Evolutionary conservation across 1,140 invertebrate genomes (phyloP).

Genomic region (Zaprionus inermis): DNA sequence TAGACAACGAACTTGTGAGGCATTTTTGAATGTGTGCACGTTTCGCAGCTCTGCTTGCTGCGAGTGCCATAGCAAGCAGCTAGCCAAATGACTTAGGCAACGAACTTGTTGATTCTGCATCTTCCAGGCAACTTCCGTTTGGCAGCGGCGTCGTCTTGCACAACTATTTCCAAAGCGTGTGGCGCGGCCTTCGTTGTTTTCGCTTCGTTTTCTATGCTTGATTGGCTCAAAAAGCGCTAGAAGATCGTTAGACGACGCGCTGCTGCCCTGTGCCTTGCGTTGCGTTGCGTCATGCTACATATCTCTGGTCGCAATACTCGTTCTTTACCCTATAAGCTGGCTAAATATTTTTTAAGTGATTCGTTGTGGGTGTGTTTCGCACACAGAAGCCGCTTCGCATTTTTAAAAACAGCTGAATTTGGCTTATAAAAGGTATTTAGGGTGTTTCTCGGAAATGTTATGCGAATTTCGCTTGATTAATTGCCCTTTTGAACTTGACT

Average conservation of each 20-base stretch:
- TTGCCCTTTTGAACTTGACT: slow-evolving; percentile 66
- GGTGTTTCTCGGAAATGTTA: slow-evolving; percentile 24
- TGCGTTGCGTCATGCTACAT: slow-evolving; percentile 19
- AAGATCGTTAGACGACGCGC: not conserved
- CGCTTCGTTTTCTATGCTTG: slow-evolving; percentile 66
- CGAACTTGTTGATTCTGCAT: slow-evolving; percentile 14
- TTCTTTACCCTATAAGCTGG: not conserved
- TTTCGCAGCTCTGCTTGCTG: not conserved
- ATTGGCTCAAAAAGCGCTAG: slow-evolving; percentile 56
- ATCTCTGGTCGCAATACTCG: not conserved
- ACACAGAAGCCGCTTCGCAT: slow-evolving; percentile 15
- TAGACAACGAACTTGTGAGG: slow-evolving; percentile 6
- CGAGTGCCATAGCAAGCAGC: slow-evolving; percentile 5
- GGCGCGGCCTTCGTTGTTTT: slow-evolving; percentile 50
- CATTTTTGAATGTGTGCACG: not conserved
- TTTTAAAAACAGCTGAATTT: not conserved
- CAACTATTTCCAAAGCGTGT: slow-evolving; percentile 20
- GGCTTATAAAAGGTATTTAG: slow-evolving; percentile 34
- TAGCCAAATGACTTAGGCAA: slow-evolving; percentile 30
- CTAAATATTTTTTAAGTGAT: slow-evolving; percentile 2
- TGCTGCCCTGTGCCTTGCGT: slow-evolving; percentile 37
- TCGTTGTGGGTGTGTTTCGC: slow-evolving; percentile 6
- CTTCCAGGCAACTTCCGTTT: slow-evolving; percentile 27
- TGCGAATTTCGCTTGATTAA: slow-evolving; percentile 55
- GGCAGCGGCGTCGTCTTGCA: slow-evolving; percentile 31